Base-by-base conservation (phyloP, 2,888 invertebrate genomes). In the Volucella inanis region DNA sequence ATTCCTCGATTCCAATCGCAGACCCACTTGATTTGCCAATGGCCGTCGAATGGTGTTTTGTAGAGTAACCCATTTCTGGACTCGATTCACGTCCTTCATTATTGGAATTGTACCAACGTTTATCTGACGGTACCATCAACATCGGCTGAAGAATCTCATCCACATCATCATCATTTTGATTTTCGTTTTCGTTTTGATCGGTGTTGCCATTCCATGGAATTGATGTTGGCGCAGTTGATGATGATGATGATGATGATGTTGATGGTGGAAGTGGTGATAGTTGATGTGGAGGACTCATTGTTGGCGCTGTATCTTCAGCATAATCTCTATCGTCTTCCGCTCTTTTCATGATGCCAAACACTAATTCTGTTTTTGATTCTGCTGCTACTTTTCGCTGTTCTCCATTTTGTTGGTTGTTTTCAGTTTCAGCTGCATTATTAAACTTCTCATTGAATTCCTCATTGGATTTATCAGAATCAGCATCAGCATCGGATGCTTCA, bases 381-480 rank as follows among this genome's bases (percentile, higher is more conserved):
- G 62, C 62, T 81, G 81, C 22, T 78, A 65, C 11, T 67, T 50
- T 65, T 49, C 55, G 81, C 12, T 85, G 71, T 38, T 70, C 50
- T 6, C 31, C 31, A 31, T 14, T 43, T 38, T 52, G 54, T 45
- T 45, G 10, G 59, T 3, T 54, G 61, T 72, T 57, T 50, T 78
- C 83, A 49, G 67, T 59, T 72, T 43, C 64, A 84, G 72, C 41
- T 70, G 76, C 89, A 88, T 90, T 90, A 89, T 90, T 90, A 88
- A 89, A 89, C 89, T 90, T 90, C 88, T 89, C 89, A 87, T 61
- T 65, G 81, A 87, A 87, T 54, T 83, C 82, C 62, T 79, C 77
- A 55, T 70, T 62, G 76, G 68, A 82, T 84, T 72, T 52, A 59
- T 72, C 72, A 59, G 59, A 87, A 31, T 85, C 87, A 55, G 59